A percentile compares a stretch with the other conserved stretches of the same genome.
Conservation (phyloP, 37 sponge, comb jelly and placozoan genomes). For the Ianthella basta region DNA sequence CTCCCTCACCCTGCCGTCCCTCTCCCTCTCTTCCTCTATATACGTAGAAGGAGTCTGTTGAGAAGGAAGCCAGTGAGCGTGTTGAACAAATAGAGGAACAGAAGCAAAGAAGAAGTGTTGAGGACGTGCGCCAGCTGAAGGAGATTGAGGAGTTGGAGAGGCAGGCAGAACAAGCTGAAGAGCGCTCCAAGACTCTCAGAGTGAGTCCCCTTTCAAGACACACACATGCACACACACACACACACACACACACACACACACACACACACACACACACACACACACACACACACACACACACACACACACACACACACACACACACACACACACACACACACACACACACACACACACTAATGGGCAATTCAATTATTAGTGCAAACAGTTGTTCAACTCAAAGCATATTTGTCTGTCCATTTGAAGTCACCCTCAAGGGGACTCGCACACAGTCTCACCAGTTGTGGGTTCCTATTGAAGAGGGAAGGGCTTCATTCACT, state of each 20-base stretch:
- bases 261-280: slow-evolving; percentile 25
- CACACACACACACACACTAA: no score
- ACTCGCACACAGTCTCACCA: no score
- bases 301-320: background rate
- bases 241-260: slow-evolving; percentile 18
- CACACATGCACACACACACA: slow-evolving; percentile 22
- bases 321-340: background rate
- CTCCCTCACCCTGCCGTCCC: no score
- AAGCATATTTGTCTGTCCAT: no score
- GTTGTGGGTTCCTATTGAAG: no score
- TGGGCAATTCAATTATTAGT: no score
- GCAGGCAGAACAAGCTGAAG: slow-evolving; percentile 23
- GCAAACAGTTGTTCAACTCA: no score
- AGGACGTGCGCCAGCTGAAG: background rate
- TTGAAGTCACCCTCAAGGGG: no score
- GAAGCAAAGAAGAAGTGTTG: background rate
- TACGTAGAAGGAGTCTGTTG: slow-evolving; percentile 1
- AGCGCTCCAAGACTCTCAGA: background rate
- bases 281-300: background rate
- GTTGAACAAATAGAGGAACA: background rate
- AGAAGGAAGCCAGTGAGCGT: background rate
- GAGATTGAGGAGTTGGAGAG: slow-evolving; percentile 25
- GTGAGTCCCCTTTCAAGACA: background rate
- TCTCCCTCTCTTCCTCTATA: no score
- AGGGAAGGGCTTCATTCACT: no score